Evolutionary conservation across 2,113 vertebrate genomes (phyloP), one percentile per base, ranked within the genome.

Genomic region (Buteo buteo): DNA sequence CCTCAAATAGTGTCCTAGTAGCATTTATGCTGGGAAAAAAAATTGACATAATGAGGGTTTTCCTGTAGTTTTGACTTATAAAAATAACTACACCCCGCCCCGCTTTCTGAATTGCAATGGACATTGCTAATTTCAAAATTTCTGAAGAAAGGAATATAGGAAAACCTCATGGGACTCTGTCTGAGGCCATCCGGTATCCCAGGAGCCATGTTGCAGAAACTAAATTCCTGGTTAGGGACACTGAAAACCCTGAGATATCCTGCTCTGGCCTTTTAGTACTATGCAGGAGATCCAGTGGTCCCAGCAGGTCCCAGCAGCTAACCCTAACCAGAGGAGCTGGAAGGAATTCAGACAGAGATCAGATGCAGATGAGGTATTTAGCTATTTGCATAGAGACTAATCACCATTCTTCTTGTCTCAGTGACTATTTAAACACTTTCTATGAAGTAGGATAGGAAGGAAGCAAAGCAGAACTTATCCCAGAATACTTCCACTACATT

Each of bases 301-400:
- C 36, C 38, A 91, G 26, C 5, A 79, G 7, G 19, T 82, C 12
- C 3, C 13, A 58, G 42, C 2, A 78, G 16, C 19, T 74, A 71
- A 84, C 13, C 0, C 19, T 71, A 71, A 84, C 13, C 0, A 0
- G 29, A 59, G 47, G 15, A 64, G 12, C 32, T 89, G 77, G 28
- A 77, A 83, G 20, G 19, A 84, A 71, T 49, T 77, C 57, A 80
- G 58, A 16, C 24, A 62, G 55, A n/a, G 28, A 86, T 50, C 11
- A 84, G 59, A 74, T 42, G 9, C 24, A 82, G 38, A 40, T 32
- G 26, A 79, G 12, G 18, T 38, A 71, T 47, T 64, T 47, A 52
- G 19, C 52, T 61, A 45, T 38, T 65, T 55, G 45, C 16, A 13
- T 11, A 66, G 36, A 66, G 62, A 44, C 9, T 28, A 77, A 70